These are phyloP conservation scores for Tokudaia tokunoshimensis DNA, from an alignment of 2,797 vertebrate genomes.

Conservation along the genomic window DNA sequence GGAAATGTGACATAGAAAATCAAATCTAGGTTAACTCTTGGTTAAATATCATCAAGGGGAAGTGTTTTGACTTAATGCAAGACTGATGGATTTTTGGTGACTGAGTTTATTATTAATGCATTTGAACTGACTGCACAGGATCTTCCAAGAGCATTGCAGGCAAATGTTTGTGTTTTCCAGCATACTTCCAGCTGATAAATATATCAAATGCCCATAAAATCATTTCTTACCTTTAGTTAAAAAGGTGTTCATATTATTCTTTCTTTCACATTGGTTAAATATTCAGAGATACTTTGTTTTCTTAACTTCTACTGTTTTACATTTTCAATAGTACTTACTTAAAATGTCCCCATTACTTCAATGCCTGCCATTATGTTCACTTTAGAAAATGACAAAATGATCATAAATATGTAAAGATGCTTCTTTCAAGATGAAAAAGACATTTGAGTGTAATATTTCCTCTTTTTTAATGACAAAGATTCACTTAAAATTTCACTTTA, in stretches of 20 bases:
- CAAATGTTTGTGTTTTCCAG: background rate
- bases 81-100: background rate
- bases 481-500: slow-evolving; percentile 21
- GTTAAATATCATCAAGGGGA: background rate
- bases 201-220: background rate
- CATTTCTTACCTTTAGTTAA: slow-evolving; percentile 28
- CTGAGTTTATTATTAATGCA: background rate
- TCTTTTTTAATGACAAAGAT: background rate
- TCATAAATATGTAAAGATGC: slow-evolving; percentile 23
- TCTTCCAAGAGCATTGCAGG: background rate
- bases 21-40: background rate
- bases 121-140: background rate
- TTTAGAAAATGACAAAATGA: slow-evolving; percentile 72
- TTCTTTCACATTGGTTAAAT: slow-evolving; percentile 10
- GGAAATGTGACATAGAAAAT: background rate
- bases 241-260: background rate
- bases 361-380: background rate
- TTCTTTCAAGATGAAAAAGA: slow-evolving; percentile 47
- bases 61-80: background rate
- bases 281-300: slow-evolving; percentile 19
- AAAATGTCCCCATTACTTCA: slow-evolving; percentile 12
- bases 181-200: slow-evolving; percentile 8
- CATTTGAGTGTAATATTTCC: background rate
- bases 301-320: slow-evolving; percentile 42
- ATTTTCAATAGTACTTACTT: slow-evolving; percentile 46